Evolutionary conservation across 1,140 invertebrate species (phyloP).

Genomic region (Aphidius gifuensis): DNA sequence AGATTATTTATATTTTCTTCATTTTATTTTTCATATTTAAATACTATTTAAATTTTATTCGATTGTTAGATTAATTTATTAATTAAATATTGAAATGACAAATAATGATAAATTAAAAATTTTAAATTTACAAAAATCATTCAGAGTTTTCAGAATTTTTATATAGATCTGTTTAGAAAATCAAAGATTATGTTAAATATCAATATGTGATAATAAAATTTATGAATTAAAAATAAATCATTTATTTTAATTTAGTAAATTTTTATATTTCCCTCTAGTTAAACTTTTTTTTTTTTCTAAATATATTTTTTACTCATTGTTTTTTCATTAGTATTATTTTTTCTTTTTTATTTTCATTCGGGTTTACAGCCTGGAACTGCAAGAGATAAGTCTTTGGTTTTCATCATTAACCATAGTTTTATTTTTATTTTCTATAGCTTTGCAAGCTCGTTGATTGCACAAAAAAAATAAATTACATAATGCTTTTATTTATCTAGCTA

Average conservation of each 20-base stretch:
- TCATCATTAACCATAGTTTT: conserved; percentile 18
- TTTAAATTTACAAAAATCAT: neutral
- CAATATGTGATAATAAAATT: conserved; percentile 7
- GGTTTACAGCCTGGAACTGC: conserved; percentile 28
- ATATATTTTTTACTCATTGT: too few relatives aligned
- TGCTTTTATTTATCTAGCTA: too few relatives aligned
- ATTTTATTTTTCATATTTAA: neutral
- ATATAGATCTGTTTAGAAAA: conserved; percentile 26
- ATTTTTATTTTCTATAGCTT: conserved; percentile 10
- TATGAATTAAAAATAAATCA: conserved; percentile 14
- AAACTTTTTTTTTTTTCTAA: neutral
- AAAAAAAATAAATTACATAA: neutral
- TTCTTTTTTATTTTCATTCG: conserved; percentile 8
- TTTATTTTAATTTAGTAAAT: neutral
- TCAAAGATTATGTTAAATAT: neutral
- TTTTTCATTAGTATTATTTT: conserved; percentile 14
- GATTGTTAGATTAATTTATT: neutral
- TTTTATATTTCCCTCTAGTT: neutral
- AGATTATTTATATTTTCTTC: neutral
- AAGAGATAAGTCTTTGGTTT: conserved; percentile 35
- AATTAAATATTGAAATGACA: too few relatives aligned
- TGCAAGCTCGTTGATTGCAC: neutral
- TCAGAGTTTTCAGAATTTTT: too few relatives aligned
- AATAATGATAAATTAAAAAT: neutral
- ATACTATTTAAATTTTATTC: neutral